These are phyloP conservation scores for Chrysolina oricalcia DNA, from an alignment of 2,888 invertebrate species.

Conservation along the genomic window DNA sequence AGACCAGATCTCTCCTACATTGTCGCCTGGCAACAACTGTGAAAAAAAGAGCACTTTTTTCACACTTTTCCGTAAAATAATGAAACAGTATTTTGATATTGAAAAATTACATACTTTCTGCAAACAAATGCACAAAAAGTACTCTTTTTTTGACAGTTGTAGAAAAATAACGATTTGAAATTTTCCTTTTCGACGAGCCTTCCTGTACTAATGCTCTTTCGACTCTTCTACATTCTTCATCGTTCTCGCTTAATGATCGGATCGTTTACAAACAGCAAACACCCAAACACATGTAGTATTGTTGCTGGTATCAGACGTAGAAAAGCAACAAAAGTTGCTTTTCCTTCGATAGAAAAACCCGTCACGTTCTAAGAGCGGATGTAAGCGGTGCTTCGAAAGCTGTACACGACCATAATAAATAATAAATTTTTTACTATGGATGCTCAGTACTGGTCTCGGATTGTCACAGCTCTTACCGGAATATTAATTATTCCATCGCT, in stretches of 20 bases:
- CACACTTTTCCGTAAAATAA: too few relatives aligned
- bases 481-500: slow-evolving; percentile 13
- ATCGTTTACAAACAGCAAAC: neutral
- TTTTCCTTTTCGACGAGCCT: too few relatives aligned
- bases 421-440: slow-evolving; percentile 26
- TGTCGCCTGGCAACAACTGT: too few relatives aligned
- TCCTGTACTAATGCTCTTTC: neutral
- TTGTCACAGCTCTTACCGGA: neutral
- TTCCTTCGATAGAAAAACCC: neutral
- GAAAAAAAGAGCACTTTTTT: too few relatives aligned
- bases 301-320: slow-evolving; percentile 6
- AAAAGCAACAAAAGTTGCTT: neutral
- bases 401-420: slow-evolving; percentile 21
- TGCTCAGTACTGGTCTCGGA: slow-evolving; percentile 3
- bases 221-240: neutral
- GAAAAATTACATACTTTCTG: too few relatives aligned
- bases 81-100: too few relatives aligned
- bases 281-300: slow-evolving; percentile 21
- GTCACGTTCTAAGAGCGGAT: slow-evolving; percentile 31
- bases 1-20: too few relatives aligned
- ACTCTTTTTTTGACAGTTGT: too few relatives aligned
- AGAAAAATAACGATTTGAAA: too few relatives aligned
- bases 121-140: too few relatives aligned
- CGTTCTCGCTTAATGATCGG: neutral
- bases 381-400: slow-evolving; percentile 21